Base-by-base conservation (phyloP, 2,797 vertebrate genomes). In the Urophycis tenuis region DNA sequence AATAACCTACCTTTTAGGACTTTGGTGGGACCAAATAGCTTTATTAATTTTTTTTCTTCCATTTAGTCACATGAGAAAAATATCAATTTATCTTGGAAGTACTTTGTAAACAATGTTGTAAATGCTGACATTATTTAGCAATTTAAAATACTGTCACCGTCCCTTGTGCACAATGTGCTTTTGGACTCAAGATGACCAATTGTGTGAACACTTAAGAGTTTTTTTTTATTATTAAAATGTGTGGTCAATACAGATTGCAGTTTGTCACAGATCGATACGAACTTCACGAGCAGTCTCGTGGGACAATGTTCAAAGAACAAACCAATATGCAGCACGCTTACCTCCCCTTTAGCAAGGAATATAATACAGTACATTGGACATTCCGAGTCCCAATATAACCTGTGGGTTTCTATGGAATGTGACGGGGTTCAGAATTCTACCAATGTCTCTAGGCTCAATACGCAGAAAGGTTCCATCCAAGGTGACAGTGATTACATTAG, bases 311-410 rank as follows among this genome's bases (percentile, higher is more conserved):
- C 81, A 80, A 73, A 81, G 81, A 87, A 84, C 90, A 90, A 76
- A 89, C 88, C 90, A 89, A 88, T 84, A 89, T 78, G 88, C 84
- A 91, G 83, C 77, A 77, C 79, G 82, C 75, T 72, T 76, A 8
- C 75, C 64, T 79, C 74, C 70, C 29, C 29, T 75, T 74, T 77
- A 53, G 82, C 74, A 77, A 29, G 12, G 71, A 45, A 45, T 36
- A 64, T 71, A 71, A 49, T 36, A 75, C 33, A 75, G 71, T 75
- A 41, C 34, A 45, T 14, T 73, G 30, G 53, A 77, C 67, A 74
- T 75, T 77, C 1, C 1, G 69, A 39, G 78, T 78, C 45, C 36
- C 10, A 75, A 60, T 10, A 31, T 22, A 34, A 35, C 17, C 22
- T n/a, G 29, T 35, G n/a, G 60, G 60, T 29, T 25, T 67, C 9